These are phyloP conservation scores for Masticophis lateralis DNA, from an alignment of 2,797 vertebrate species.

Conservation along the genomic window DNA sequence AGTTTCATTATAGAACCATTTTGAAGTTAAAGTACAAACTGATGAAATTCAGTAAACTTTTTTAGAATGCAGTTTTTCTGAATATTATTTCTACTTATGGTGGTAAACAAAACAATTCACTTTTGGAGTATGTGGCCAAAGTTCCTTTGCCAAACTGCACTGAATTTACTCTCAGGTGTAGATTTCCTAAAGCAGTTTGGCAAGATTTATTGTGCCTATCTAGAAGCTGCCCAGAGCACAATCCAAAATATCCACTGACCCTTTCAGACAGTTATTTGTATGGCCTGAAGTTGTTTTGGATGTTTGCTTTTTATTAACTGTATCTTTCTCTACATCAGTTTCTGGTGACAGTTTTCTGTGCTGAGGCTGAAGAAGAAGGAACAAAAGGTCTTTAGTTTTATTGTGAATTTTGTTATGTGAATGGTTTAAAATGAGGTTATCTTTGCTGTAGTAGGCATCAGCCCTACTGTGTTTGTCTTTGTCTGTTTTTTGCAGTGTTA, in stretches of 20 bases:
- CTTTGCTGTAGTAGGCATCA: slow-evolving; percentile 14
- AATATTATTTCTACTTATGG: neutral
- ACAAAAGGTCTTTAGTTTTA: neutral
- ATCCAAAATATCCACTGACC: neutral
- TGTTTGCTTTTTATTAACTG: neutral
- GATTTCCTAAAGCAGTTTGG: neutral
- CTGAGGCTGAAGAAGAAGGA: neutral
- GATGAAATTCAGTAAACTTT: neutral
- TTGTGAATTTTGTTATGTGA: neutral
- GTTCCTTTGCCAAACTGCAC: rapidly evolving
- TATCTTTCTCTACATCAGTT: neutral
- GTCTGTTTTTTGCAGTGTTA: slow-evolving; percentile 33
- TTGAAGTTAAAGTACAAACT: neutral
- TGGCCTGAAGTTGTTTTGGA: slow-evolving; percentile 4
- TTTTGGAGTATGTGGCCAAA: neutral
- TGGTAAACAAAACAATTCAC: neutral
- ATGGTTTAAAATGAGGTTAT: slow-evolving; percentile 35
- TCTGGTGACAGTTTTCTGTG: slow-evolving; percentile 4
- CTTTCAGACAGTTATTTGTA: neutral
- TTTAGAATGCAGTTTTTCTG: neutral
- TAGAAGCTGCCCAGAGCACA: neutral
- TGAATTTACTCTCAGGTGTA: neutral
- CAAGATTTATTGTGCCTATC: neutral
- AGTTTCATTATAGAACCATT: neutral
- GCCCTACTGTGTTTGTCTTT: slow-evolving; percentile 44